A percentile compares a stretch with the other conserved stretches of the same genome.
These are phyloP conservation scores for Chrysopa pallens DNA, from an alignment of 1,140 invertebrate species.

Conservation along the genomic window DNA sequence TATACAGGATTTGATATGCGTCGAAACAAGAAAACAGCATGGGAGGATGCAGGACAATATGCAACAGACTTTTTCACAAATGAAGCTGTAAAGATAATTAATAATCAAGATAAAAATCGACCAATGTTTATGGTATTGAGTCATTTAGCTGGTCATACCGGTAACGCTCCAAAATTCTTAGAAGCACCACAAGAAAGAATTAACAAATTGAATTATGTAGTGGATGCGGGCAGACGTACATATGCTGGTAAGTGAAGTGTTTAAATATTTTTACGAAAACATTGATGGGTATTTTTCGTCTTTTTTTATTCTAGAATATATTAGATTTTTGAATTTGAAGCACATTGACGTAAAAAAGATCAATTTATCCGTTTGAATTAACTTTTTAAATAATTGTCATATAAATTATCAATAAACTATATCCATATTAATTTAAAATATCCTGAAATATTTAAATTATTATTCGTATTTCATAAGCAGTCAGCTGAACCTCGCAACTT, in stretches of 20 bases:
- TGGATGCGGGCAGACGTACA: slow-evolving; percentile 38
- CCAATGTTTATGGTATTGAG: slow-evolving; percentile 51
- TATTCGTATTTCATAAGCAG: too few relatives aligned
- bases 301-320: too few relatives aligned
- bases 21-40: slow-evolving; percentile 34
- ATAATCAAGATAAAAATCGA: slow-evolving; percentile 30
- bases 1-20: slow-evolving; percentile 50
- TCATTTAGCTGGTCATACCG: slow-evolving; percentile 45
- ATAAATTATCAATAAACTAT: too few relatives aligned
- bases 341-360: too few relatives aligned
- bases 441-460: too few relatives aligned
- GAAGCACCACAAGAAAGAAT: slow-evolving; percentile 43
- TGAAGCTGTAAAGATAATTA: slow-evolving; percentile 37
- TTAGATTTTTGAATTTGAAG: too few relatives aligned
- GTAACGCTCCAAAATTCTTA: slow-evolving; percentile 31
- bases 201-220: slow-evolving; percentile 41
- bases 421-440: too few relatives aligned
- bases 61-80: slow-evolving; percentile 49
- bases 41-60: slow-evolving; percentile 41
- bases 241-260: slow-evolving; percentile 46
- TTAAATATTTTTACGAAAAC: too few relatives aligned
- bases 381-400: too few relatives aligned
- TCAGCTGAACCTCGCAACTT: too few relatives aligned
- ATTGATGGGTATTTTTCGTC: too few relatives aligned
- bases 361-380: too few relatives aligned